Evolutionary conservation across 1,140 invertebrate species (phyloP).

Genomic region (Drosophila carrolli): DNA sequence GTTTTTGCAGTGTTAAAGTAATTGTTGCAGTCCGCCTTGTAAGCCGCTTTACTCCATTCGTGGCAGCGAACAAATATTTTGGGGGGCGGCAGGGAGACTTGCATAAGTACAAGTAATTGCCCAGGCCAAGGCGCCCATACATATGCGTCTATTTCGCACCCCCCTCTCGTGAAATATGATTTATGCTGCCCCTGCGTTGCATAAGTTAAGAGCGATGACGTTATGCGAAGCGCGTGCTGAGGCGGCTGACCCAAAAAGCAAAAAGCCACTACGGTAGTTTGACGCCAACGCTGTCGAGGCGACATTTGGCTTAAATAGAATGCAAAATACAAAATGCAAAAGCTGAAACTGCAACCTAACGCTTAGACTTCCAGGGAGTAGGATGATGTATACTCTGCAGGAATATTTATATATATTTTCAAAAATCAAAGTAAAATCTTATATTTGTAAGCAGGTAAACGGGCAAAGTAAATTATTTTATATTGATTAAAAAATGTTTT

Average conservation of each 20-base stretch:
- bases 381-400: constrained; percentile 8
- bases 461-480: too few relatives aligned
- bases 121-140: constrained; percentile 43
- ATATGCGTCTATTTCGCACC: constrained; percentile 4
- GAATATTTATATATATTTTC: too few relatives aligned
- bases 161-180: constrained; percentile 39
- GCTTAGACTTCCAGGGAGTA: not conserved
- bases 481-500: too few relatives aligned
- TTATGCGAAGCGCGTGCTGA: constrained; percentile 65
- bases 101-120: constrained; percentile 49
- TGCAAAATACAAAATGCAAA: constrained; percentile 36
- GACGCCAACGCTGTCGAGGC: constrained; percentile 66
- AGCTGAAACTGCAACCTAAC: constrained; percentile 21
- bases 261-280: constrained; percentile 58
- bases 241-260: constrained; percentile 70
- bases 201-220: constrained; percentile 57
- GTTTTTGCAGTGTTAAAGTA: constrained; percentile 41
- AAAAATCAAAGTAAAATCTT: too few relatives aligned
- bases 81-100: constrained; percentile 4
- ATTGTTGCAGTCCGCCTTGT: constrained; percentile 41
- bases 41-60: constrained; percentile 35
- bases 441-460: too few relatives aligned
- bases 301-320: constrained; percentile 52
- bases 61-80: constrained; percentile 8
- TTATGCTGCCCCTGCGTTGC: constrained; percentile 61